Base-by-base conservation (phyloP, 2,113 vertebrate genomes). In the Cervus canadensis region DNA sequence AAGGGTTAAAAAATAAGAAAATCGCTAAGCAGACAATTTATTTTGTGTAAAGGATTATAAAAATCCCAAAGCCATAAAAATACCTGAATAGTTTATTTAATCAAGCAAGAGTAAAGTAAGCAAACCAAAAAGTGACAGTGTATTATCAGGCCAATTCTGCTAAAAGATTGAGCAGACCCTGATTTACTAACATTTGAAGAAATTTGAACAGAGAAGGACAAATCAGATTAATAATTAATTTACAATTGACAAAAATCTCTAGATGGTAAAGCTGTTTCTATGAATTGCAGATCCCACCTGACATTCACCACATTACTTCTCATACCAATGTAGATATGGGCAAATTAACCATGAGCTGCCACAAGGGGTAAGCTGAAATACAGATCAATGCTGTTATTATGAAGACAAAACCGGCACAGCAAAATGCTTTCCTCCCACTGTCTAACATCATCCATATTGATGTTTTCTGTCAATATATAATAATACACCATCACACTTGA, bases 381-480 rank as follows among this genome's bases (percentile, higher is more conserved):
- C 93, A 97, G 96, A 98, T 98, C 98, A 97, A 98, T 98, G 95
- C 89, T 87, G 87, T 96, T 98, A 98, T 98, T 98, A 98, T 97
- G 94, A 98, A 98, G 98, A 98, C 95, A 98, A 98, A 98, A 81
- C 74, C 79, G 93, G 81, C 87, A 93, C 85, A 97, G 67, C 54
- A 97, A 98, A 98, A 97, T 93, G 95, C 92, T 94, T 98, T 98
- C 96, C 96, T 98, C 94, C 95, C 74, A 85, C 96, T 97, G 95
- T 95, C 97, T 98, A 97, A 97, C 97, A 98, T 96, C 94, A 96
- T 96, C 97, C 96, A 97, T 98, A 98, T 98, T 98, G 98, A 98
- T 95, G 90, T 97, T 97, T 98, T 97, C 91, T 98, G 97, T 98
- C 98, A 96, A 98, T 98, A 98, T 92, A 96, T 98, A 98, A 98